A percentile compares a stretch with the other conserved stretches of the same genome.
phyloP scores from a whole-genome alignment of 2,113 vertebrate genomes.

The Bucco capensis region DNA sequence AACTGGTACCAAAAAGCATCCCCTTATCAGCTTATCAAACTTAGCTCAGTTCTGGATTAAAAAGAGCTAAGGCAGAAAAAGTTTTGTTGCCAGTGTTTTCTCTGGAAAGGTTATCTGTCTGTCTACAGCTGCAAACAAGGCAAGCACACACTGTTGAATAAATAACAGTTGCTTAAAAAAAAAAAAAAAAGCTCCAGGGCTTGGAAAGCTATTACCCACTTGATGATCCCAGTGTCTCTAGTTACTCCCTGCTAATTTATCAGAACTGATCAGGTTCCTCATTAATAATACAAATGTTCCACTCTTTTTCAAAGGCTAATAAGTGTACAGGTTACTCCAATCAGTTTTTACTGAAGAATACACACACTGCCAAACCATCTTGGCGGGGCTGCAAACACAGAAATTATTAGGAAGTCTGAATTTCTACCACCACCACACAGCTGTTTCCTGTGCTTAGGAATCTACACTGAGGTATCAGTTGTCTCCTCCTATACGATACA shows the following conservation, averaged over 20 bases:
- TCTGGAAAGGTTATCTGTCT: background rate
- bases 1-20: background rate
- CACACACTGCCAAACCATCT: background rate
- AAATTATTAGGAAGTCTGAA: background rate
- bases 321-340: slow-evolving; percentile 25
- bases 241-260: slow-evolving; percentile 84
- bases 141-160: slow-evolving; percentile 58
- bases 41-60: background rate
- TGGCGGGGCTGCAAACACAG: background rate
- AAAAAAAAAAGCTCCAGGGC: slow-evolving; percentile 37
- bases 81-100: background rate
- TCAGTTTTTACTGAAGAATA: slow-evolving; percentile 44
- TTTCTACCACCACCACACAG: background rate
- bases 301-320: slow-evolving; percentile 73
- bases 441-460: background rate
- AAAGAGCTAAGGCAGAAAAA: background rate
- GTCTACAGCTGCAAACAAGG: background rate
- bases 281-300: slow-evolving; percentile 97
- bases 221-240: slow-evolving; percentile 76
- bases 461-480: background rate
- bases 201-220: slow-evolving; percentile 70
- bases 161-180: slow-evolving; percentile 65
- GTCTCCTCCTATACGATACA: background rate
- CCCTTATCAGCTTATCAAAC: background rate
- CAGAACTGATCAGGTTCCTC: slow-evolving; percentile 79